Conservation (phyloP, 2,797 vertebrate genomes). For the Lateolabrax maculatus region DNA sequence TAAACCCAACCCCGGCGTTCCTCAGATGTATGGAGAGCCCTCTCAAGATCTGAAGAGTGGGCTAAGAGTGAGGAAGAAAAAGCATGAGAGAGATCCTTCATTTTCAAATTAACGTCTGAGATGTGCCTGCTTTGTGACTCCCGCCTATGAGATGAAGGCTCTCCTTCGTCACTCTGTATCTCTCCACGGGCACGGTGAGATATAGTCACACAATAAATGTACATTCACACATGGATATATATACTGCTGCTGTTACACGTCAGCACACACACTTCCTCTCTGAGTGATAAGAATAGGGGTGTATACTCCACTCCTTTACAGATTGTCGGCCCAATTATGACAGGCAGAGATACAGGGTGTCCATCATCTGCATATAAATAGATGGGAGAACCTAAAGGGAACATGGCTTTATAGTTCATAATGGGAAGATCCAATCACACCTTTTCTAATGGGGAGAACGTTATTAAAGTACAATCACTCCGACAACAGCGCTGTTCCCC, state of each 20-base stretch:
- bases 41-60: slow-evolving; percentile 56
- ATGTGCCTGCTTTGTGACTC: slow-evolving; percentile 60
- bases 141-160: slow-evolving; percentile 48
- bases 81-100: slow-evolving; percentile 60
- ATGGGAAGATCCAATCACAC: slow-evolving; percentile 83
- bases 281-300: slow-evolving; percentile 70
- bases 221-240: slow-evolving; percentile 15
- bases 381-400: slow-evolving; percentile 81
- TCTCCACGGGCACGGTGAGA: slow-evolving; percentile 30
- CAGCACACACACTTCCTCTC: slow-evolving; percentile 16
- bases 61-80: slow-evolving; percentile 27
- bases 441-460: slow-evolving; percentile 83
- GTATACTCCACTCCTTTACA: slow-evolving; percentile 79
- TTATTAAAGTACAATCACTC: slow-evolving; percentile 87
- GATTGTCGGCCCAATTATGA: slow-evolving; percentile 86
- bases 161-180: slow-evolving; percentile 50
- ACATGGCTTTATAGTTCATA: slow-evolving; percentile 78
- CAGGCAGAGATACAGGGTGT: slow-evolving; percentile 81
- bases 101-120: slow-evolving; percentile 72
- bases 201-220: slow-evolving; percentile 29
- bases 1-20: slow-evolving; percentile 34
- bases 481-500: slow-evolving; percentile 67
- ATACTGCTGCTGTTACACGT: slow-evolving; percentile 26
- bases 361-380: slow-evolving; percentile 92
- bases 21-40: slow-evolving; percentile 43